These are phyloP conservation scores for Takifugu rubripes DNA, from an alignment of 2,797 vertebrate species.

Conservation along the genomic window DNA sequence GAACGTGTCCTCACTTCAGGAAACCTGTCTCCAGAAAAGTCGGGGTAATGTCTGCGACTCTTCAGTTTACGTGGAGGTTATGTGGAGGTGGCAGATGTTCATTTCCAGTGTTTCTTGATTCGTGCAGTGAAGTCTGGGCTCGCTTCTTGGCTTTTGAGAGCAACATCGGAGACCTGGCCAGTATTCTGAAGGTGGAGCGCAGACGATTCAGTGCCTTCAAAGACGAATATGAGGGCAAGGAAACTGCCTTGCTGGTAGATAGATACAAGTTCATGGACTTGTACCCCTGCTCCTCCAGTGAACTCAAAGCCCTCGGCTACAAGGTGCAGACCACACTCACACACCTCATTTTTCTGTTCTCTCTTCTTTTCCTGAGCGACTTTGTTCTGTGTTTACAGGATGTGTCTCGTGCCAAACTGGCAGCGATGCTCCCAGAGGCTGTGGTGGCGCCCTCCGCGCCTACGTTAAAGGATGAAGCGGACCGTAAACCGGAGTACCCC, in stretches of 20 bases:
- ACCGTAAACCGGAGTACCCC: conserved; percentile 96
- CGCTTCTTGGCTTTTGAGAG: conserved; percentile 98
- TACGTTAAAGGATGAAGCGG: conserved; percentile 90
- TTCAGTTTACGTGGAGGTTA: not conserved
- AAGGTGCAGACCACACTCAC: conserved; percentile 76
- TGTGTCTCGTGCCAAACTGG: conserved; percentile 94
- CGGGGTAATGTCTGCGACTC: conserved; percentile 79
- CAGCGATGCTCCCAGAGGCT: conserved; percentile 88
- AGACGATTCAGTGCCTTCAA: conserved; percentile 95
- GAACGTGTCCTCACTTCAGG: conserved; percentile 99
- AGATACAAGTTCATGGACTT: conserved; percentile 99
- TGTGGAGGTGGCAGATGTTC: not conserved
- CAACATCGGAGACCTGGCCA: conserved; percentile 97
- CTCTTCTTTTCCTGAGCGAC: not conserved
- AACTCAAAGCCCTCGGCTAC: conserved; percentile 97
- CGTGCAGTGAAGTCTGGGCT: conserved; percentile 93
- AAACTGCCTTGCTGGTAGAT: conserved; percentile 94
- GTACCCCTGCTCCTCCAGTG: conserved; percentile 94
- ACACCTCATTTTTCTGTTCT: not conserved
- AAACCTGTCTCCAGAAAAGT: conserved; percentile 96
- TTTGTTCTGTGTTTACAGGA: conserved; percentile 76
- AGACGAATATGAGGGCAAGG: conserved; percentile 97
- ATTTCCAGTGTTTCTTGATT: conserved; percentile 16
- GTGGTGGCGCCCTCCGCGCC: conserved; percentile 90
- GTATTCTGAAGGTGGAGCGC: conserved; percentile 97